These are phyloP conservation scores for Pocillopora meandrina DNA, from an alignment of 92 coral and sea anemone species.

Conservation along the genomic window DNA sequence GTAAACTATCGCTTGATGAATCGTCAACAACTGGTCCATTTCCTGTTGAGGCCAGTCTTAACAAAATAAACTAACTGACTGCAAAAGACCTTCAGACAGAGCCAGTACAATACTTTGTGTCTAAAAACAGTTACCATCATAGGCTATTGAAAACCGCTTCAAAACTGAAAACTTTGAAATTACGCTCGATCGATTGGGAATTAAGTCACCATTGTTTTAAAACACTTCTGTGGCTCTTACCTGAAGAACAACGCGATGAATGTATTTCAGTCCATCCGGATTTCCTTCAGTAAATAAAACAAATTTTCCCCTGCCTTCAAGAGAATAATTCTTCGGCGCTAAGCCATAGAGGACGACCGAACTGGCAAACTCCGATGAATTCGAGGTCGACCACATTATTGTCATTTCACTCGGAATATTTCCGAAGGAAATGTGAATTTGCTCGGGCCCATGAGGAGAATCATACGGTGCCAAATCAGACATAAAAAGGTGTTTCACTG, in stretches of 20 bases:
- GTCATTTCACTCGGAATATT: constrained; percentile 68
- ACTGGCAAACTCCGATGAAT: constrained; percentile 35
- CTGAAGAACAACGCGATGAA: constrained; percentile 74
- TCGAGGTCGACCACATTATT: constrained; percentile 74
- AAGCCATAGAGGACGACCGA: constrained; percentile 74
- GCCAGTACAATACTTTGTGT: too few species aligned
- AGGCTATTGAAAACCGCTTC: too few species aligned
- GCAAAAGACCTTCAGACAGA: too few species aligned
- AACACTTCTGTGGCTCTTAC: constrained; percentile 13
- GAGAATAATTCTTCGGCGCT: constrained; percentile 56
- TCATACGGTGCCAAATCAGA: constrained; percentile 28
- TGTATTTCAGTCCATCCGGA: constrained; percentile 66
- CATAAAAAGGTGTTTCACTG: not conserved
- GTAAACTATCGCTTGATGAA: too few species aligned
- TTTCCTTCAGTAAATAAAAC: constrained; percentile 77
- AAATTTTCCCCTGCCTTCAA: constrained; percentile 52
- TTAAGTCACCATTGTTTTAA: not conserved
- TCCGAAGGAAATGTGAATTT: constrained; percentile 79
- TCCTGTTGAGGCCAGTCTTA: too few species aligned
- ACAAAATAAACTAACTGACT: too few species aligned
- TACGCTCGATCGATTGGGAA: too few species aligned
- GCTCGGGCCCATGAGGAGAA: constrained; percentile 69
- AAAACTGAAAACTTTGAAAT: too few species aligned
- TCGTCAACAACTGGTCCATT: too few species aligned
- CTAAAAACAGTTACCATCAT: too few species aligned